phyloP scores from a whole-genome alignment of 2,113 vertebrate genomes.

The human region DNA sequence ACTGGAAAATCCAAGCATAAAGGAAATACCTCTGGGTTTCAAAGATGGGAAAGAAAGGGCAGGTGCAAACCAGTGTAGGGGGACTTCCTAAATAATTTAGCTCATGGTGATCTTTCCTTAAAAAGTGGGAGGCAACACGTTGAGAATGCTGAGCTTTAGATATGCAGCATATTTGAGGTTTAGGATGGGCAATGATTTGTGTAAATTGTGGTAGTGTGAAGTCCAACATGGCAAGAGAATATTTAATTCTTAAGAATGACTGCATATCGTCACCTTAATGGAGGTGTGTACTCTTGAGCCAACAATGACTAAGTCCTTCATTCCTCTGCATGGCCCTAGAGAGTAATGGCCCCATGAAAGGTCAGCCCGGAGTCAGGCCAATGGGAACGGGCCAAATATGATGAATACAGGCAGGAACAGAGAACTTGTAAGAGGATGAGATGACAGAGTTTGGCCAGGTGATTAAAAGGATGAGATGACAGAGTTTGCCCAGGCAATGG shows the following conservation, averaged over 20 bases:
- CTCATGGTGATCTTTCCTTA: not conserved
- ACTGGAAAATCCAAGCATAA: not conserved
- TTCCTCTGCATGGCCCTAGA: not conserved
- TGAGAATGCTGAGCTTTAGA: not conserved
- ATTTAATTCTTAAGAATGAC: not conserved
- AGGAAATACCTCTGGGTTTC: not conserved
- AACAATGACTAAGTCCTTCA: not conserved
- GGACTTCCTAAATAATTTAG: not conserved
- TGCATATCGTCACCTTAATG: not conserved
- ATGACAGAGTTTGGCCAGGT: not conserved
- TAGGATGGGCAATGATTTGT: not conserved
- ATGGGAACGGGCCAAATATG: not conserved
- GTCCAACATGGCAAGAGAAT: not conserved
- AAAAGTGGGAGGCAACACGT: not conserved
- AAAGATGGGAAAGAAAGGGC: not conserved
- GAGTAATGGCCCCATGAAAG: not conserved
- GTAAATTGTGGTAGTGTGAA: not conserved
- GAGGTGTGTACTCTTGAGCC: not conserved
- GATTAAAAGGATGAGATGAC: not conserved
- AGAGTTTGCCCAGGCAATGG: not conserved
- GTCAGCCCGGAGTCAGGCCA: not conserved
- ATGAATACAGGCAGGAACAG: not conserved
- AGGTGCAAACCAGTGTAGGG: not conserved
- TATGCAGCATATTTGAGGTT: not conserved
- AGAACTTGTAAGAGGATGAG: not conserved